Percentiles rank a stretch among this genome's conserved stretches.
phyloP scores from a whole-genome alignment of 2,113 vertebrate genomes.

The Pomatorhinus ruficollis region DNA sequence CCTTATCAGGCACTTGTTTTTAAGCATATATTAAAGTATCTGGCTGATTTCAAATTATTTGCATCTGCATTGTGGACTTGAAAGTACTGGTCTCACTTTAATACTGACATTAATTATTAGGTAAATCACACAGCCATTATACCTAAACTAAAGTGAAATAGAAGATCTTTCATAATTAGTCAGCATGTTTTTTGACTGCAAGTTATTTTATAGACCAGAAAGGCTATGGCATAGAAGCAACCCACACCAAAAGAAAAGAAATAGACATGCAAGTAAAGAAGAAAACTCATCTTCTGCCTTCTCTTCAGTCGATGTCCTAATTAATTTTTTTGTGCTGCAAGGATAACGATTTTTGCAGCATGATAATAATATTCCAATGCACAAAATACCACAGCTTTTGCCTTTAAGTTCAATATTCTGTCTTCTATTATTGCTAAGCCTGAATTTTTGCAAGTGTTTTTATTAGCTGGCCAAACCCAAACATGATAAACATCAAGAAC shows the following conservation, averaged over 20 bases:
- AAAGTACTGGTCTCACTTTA: background rate
- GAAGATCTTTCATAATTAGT: background rate
- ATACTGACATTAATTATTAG: background rate
- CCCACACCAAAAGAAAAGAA: background rate
- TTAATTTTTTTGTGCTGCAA: background rate
- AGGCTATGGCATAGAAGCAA: background rate
- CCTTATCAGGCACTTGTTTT: background rate
- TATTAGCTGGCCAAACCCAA: background rate
- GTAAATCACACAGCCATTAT: background rate
- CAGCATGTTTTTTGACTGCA: background rate
- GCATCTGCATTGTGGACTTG: background rate
- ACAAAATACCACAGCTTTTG: background rate
- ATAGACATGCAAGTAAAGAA: background rate
- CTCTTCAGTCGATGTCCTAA: accelerated
- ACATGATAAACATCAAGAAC: background rate
- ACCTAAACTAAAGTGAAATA: background rate
- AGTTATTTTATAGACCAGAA: background rate
- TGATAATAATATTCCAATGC: background rate
- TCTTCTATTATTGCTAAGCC: background rate
- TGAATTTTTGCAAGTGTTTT: background rate
- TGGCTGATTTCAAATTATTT: background rate
- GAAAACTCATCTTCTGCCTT: background rate
- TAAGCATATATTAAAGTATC: background rate
- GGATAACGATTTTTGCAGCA: background rate
- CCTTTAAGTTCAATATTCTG: background rate